Conservation (phyloP, 37 sponge, comb jelly and placozoan species). For the Geodia barretti region DNA sequence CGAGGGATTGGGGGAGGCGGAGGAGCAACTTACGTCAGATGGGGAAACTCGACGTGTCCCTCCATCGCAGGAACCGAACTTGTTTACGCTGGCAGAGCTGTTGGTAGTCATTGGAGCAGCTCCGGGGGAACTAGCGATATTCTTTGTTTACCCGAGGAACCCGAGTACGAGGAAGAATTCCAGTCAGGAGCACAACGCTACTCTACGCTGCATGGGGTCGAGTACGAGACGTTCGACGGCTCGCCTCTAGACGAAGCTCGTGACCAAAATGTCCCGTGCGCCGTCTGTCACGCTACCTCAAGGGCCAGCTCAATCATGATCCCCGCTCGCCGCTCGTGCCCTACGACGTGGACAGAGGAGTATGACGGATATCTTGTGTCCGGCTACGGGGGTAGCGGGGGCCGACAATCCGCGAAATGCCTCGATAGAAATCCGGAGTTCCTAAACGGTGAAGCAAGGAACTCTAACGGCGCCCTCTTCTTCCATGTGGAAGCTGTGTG, state of each 20-base stretch:
- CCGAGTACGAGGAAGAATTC: slow-evolving; percentile 32
- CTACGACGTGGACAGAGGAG: slow-evolving; percentile 40
- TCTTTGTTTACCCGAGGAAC: slow-evolving; percentile 10
- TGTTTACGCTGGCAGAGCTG: slow-evolving; percentile 9
- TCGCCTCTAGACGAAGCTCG: no score
- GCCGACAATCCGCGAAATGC: no score
- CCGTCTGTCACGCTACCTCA: slow-evolving; percentile 28
- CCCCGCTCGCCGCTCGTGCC: slow-evolving; percentile 24
- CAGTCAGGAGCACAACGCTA: slow-evolving; percentile 6
- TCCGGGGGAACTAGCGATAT: background rate
- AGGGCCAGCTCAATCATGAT: slow-evolving; percentile 20
- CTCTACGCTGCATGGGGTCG: slow-evolving; percentile 28
- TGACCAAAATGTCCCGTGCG: slow-evolving; percentile 34
- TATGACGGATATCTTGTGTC: slow-evolving; percentile 47
- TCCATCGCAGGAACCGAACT: background rate
- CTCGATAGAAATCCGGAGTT: no score
- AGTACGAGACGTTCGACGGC: slow-evolving; percentile 43
- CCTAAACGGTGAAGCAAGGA: no score
- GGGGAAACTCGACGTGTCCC: no score
- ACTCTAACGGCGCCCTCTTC: no score
- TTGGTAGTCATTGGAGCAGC: background rate
- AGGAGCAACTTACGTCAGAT: no score
- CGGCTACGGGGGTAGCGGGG: no score
- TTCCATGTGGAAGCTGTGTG: no score
- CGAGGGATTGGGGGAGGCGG: no score